Evolutionary conservation across 2,888 invertebrate species (phyloP).

Genomic region (Andrena hattorfiana): DNA sequence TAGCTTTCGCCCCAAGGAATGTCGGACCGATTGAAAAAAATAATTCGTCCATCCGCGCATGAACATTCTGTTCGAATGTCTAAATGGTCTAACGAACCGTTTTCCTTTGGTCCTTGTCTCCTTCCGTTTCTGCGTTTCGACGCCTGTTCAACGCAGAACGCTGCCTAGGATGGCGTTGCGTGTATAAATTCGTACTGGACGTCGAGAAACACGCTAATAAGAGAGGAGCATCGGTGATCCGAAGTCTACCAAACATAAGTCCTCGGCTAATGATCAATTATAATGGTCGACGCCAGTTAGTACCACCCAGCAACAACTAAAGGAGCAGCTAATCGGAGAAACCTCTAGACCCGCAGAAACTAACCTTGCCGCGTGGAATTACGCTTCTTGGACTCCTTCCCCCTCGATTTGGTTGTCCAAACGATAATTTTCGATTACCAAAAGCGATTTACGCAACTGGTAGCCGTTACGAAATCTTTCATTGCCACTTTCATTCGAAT

Average conservation of each 20-base stretch:
- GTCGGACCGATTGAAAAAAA: slow-evolving; percentile 16
- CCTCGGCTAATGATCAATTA: too few species aligned
- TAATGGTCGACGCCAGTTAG: too few species aligned
- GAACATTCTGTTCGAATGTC: slow-evolving; percentile 19
- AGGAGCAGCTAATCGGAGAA: too few species aligned
- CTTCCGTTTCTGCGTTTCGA: neutral
- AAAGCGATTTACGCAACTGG: neutral
- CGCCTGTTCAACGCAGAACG: neutral
- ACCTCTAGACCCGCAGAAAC: too few species aligned
- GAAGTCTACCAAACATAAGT: neutral
- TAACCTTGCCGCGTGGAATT: too few species aligned
- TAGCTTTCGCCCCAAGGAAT: slow-evolving; percentile 28
- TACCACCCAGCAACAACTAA: too few species aligned
- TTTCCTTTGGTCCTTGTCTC: neutral
- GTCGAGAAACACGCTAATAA: neutral
- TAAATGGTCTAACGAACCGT: slow-evolving; percentile 9
- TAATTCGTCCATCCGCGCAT: slow-evolving; percentile 34
- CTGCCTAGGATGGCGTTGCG: slow-evolving; percentile 2
- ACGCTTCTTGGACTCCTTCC: too few species aligned
- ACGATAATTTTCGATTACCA: neutral
- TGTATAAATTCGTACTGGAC: slow-evolving; percentile 20
- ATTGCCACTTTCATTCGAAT: neutral
- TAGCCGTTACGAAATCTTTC: neutral
- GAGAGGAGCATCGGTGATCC: slow-evolving; percentile 28
- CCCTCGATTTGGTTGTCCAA: neutral